Evolutionary conservation across 2,888 invertebrate genomes (phyloP).

Genomic region (Caenorhabditis sinica): DNA sequence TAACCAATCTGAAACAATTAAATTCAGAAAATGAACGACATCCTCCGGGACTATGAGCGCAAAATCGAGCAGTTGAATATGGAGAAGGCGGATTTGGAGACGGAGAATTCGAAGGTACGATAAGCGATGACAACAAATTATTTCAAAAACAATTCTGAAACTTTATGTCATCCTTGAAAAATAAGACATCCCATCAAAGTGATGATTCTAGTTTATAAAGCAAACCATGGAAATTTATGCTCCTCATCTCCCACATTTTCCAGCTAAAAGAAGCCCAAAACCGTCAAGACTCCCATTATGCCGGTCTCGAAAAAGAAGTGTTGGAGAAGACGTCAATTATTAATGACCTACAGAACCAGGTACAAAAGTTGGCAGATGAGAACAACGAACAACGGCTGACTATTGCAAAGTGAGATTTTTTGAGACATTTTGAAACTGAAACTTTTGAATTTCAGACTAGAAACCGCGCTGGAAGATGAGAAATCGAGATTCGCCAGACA

Average conservation of each 20-base stretch:
- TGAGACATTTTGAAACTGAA: not conserved
- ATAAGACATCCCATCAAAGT: no score
- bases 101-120: constrained; percentile 66
- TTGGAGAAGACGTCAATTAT: constrained; percentile 67
- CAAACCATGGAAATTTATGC: no score
- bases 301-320: constrained; percentile 67
- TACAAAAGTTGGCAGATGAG: constrained; percentile 68
- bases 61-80: constrained; percentile 75
- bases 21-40: constrained; percentile 76
- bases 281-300: constrained; percentile 64
- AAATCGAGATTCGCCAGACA: constrained; percentile 66
- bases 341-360: constrained; percentile 71
- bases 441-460: constrained; percentile 51
- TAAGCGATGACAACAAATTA: no score
- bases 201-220: no score
- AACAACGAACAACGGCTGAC: constrained; percentile 62
- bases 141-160: not conserved
- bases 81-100: constrained; percentile 74
- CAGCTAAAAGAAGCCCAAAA: constrained; percentile 69
- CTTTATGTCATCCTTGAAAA: no score
- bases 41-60: constrained; percentile 78
- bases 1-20: not conserved
- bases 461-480: constrained; percentile 68
- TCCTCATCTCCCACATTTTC: no score
- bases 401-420: constrained; percentile 52